These are phyloP conservation scores for Microcebus jonahi DNA, from an alignment of 2,113 vertebrate genomes.

Conservation along the genomic window DNA sequence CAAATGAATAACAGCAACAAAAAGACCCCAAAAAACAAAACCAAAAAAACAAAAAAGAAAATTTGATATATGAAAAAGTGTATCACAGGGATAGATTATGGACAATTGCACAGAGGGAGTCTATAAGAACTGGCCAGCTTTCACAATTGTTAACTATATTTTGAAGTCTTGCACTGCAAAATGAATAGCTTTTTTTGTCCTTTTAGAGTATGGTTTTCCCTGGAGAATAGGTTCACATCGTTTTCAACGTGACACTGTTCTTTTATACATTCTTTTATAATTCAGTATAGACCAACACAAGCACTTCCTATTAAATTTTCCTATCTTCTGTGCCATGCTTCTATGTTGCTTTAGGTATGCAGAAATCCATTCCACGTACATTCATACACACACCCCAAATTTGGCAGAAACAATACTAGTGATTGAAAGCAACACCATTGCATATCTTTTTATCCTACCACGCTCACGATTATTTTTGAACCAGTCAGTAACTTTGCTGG, in stretches of 20 bases:
- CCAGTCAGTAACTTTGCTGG: not conserved
- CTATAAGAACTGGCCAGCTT: not conserved
- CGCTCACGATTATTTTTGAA: not conserved
- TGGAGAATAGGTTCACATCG: not conserved
- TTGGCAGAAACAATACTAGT: not conserved
- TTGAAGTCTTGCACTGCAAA: not conserved
- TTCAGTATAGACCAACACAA: not conserved
- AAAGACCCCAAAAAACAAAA: not conserved
- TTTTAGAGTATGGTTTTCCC: not conserved
- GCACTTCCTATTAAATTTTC: not conserved
- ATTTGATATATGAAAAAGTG: not conserved
- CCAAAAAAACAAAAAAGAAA: not conserved
- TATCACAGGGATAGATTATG: not conserved
- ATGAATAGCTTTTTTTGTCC: not conserved
- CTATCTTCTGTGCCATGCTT: not conserved
- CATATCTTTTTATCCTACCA: not conserved
- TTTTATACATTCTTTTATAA: not conserved
- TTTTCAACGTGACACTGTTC: not conserved
- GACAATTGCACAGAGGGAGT: not conserved
- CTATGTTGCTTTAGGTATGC: not conserved
- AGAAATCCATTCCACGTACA: not conserved
- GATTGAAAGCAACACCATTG: not conserved
- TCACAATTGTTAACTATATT: not conserved
- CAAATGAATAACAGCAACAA: not conserved
- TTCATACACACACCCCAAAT: not conserved